These are phyloP conservation scores for Hydrozoanthus tunicans DNA, from an alignment of 64 coral and sea anemone genomes.

Conservation along the genomic window DNA sequence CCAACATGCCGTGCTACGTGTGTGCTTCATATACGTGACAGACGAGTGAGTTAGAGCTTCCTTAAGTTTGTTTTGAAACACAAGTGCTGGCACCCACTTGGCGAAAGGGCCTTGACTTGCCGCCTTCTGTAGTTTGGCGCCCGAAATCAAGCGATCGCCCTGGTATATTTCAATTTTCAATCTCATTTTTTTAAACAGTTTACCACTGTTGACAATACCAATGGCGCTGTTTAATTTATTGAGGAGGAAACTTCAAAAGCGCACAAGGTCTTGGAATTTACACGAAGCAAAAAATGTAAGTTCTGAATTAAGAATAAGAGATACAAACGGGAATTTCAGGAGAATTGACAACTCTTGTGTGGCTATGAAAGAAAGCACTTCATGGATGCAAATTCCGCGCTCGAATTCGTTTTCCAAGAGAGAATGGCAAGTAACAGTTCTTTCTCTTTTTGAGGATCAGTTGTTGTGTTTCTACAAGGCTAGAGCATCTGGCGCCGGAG, in stretches of 20 bases:
- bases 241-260: conserved; percentile 30
- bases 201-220: not conserved
- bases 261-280: conserved; percentile 23
- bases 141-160: too few relatives aligned
- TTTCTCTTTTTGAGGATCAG: conserved; percentile 35
- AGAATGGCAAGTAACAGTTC: conserved; percentile 14
- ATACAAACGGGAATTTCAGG: conserved; percentile 34
- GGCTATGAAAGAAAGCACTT: conserved; percentile 29
- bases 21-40: too few relatives aligned
- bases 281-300: not conserved
- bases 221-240: conserved; percentile 28
- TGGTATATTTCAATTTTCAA: not conserved
- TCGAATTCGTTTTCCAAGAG: conserved; percentile 31
- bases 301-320: not conserved
- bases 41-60: too few relatives aligned
- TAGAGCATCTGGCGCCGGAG: not conserved
- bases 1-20: too few relatives aligned
- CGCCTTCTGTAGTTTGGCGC: too few relatives aligned
- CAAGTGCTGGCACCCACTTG: too few relatives aligned
- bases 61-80: too few relatives aligned
- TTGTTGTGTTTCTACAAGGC: conserved; percentile 42
- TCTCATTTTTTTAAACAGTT: not conserved
- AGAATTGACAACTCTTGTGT: conserved; percentile 26
- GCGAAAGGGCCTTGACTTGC: too few relatives aligned
- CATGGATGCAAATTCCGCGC: conserved; percentile 29